Base-by-base conservation (phyloP, 2,888 invertebrate genomes). In the Ptychoptera albimana region DNA sequence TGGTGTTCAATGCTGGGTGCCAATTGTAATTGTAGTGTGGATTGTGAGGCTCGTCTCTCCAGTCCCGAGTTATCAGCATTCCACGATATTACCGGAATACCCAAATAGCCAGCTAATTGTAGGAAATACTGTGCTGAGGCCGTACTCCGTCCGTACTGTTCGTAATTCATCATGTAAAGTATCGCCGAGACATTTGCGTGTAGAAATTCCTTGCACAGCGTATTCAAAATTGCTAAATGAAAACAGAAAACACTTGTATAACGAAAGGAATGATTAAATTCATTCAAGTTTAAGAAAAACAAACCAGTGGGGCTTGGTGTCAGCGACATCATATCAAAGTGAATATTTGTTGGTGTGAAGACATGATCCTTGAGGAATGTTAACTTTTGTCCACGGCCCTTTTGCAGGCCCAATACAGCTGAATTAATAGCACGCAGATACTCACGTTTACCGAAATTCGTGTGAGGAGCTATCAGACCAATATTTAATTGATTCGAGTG, bases 1-100 rank as follows among this genome's bases (percentile, higher is more conserved):
- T 93, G 96, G 63, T 97, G 96, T 66, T 91, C 89, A 55, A 97
- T 78, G 45, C 93, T 91, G 49, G 97, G 96, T 45, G 96, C 96
- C 63, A 97, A 72, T 67, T 96, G 96, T 51, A 92, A 74, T 58
- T 88, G 86, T 55, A 93, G 71, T 47, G 87, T 87, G 42, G 87
- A 86, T 64, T 89, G 86, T 23, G 88, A 86, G 36, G 87, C 86
- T 51, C 81, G 66, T 50, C 76, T 69, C 57, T 76, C 76, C 47
- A 92, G 73, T 35, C 92, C 94, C 36, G 93, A 89, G 67, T 94
- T 94, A 66, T 96, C 94, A 8, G 93, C 92, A 67, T 94, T 94
- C 94, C 94, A 96, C 8, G 91, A 89, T 54, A 94, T 89, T 43
- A 94, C 91, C 54, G 94, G 94, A 60, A 94, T 91, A 52, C 92